Conservation (phyloP, 2,113 vertebrate genomes). For the Gnathonemus echidnorhynchus region DNA sequence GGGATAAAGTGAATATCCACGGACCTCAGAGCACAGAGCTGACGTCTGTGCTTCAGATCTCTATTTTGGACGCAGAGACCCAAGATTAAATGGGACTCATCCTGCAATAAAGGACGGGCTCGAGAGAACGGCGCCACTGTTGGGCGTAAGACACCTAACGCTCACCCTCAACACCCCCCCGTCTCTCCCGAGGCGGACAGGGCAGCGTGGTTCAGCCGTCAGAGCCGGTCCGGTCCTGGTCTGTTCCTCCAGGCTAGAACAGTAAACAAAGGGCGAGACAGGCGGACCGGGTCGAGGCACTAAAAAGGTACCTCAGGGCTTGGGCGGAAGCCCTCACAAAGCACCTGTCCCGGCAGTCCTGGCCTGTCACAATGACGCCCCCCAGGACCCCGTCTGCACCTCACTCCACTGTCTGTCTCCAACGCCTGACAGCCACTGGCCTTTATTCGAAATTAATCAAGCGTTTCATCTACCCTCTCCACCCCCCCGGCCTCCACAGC, state of each 20-base stretch:
- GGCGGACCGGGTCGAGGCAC: background rate
- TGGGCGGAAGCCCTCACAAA: constrained; percentile 10
- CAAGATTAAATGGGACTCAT: background rate
- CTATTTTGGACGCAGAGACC: background rate
- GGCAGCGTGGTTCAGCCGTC: background rate
- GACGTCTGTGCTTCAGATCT: background rate
- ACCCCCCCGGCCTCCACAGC: background rate
- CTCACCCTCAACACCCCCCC: background rate
- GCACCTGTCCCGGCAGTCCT: background rate
- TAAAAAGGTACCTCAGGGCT: background rate
- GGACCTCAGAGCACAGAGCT: background rate
- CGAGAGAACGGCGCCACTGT: background rate
- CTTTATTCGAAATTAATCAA: background rate
- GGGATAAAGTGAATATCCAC: background rate
- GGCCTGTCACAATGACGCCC: constrained; percentile 7
- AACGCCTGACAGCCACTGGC: background rate
- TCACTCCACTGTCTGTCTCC: background rate
- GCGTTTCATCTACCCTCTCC: background rate
- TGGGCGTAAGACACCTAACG: background rate
- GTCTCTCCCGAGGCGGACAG: background rate
- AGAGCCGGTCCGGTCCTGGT: background rate
- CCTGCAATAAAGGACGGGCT: background rate
- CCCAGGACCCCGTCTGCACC: background rate
- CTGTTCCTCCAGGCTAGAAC: background rate
- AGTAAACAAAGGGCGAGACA: background rate